Conservation (phyloP, 2,888 invertebrate species). For the Neoascia interrupta region DNA sequence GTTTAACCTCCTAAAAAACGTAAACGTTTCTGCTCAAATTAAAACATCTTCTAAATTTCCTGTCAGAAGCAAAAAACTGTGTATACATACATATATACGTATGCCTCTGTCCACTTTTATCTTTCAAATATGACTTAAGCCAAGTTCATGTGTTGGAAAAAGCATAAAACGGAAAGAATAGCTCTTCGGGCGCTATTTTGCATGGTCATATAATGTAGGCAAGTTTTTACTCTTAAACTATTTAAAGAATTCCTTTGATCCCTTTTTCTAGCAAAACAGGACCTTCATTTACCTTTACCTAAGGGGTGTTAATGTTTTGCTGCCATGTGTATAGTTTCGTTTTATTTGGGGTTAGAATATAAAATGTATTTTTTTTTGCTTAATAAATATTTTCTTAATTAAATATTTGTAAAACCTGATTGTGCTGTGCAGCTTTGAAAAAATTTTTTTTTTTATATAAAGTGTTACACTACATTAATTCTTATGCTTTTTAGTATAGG, state of each 20-base stretch:
- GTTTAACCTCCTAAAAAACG: no score
- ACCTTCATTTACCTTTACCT: constrained; percentile 17
- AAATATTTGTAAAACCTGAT: constrained; percentile 49
- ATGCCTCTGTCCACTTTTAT: no score
- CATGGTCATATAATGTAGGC: constrained; percentile 31
- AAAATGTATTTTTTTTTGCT: background rate
- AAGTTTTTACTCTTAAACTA: constrained; percentile 41
- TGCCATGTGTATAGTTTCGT: constrained; percentile 7
- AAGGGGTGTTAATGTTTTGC: constrained; percentile 28
- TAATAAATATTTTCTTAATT: constrained; percentile 46
- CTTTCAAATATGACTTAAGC: background rate
- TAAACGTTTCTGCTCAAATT: no score
- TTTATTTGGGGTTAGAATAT: constrained; percentile 1
- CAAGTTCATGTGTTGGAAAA: constrained; percentile 8
- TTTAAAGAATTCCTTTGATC: constrained; percentile 58
- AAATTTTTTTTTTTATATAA: background rate
- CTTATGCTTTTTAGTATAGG: no score
- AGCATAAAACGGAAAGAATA: constrained; percentile 21
- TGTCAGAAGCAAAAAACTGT: constrained; percentile 23
- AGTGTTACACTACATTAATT: background rate
- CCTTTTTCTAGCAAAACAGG: constrained; percentile 23
- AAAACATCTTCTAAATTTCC: constrained; percentile 5
- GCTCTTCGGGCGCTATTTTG: constrained; percentile 20
- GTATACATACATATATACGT: no score
- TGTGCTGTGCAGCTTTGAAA: constrained; percentile 20